These are phyloP conservation scores for Cataglyphis cursor DNA, from an alignment of 2,888 invertebrate genomes.

Conservation along the genomic window DNA sequence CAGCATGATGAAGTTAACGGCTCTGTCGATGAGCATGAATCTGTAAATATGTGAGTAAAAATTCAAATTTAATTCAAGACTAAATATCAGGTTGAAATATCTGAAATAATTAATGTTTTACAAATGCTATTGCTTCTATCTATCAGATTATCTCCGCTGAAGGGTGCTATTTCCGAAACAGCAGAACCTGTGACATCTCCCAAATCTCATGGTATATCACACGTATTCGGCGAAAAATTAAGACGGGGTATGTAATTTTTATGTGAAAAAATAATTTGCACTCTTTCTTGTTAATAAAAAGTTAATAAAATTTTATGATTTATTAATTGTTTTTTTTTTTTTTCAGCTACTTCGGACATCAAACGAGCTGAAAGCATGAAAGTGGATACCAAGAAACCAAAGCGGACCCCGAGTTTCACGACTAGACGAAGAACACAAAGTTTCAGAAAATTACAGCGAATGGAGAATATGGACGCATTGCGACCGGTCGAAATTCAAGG, in stretches of 20 bases:
- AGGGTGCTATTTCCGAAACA: slow-evolving; percentile 71
- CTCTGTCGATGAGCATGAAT: slow-evolving; percentile 86
- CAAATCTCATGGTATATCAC: slow-evolving; percentile 89
- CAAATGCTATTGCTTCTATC: background rate
- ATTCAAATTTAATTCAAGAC: background rate
- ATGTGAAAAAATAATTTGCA: slow-evolving; percentile 17
- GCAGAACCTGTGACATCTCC: slow-evolving; percentile 82
- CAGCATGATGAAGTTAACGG: slow-evolving; percentile 87
- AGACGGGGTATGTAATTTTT: slow-evolving; percentile 87
- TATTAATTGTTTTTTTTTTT: slow-evolving; percentile 12
- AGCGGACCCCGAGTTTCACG: slow-evolving; percentile 97
- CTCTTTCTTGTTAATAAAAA: background rate
- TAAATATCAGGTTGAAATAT: slow-evolving; percentile 9
- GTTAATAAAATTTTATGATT: background rate
- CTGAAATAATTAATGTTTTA: slow-evolving; percentile 11
- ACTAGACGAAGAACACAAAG: slow-evolving; percentile 96
- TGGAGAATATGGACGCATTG: slow-evolving; percentile 89
- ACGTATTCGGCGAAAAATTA: slow-evolving; percentile 90
- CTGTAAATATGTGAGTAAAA: slow-evolving; percentile 77
- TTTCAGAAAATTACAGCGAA: slow-evolving; percentile 91
- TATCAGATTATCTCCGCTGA: slow-evolving; percentile 77
- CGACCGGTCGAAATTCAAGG: slow-evolving; percentile 98
- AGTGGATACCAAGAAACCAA: slow-evolving; percentile 92
- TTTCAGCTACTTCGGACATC: slow-evolving; percentile 87
- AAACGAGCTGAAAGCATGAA: slow-evolving; percentile 97